Percentiles rank a stretch among this genome's conserved stretches.
phyloP scores from a whole-genome alignment of 1,140 invertebrate genomes.

The Maconellicoccus hirsutus region DNA sequence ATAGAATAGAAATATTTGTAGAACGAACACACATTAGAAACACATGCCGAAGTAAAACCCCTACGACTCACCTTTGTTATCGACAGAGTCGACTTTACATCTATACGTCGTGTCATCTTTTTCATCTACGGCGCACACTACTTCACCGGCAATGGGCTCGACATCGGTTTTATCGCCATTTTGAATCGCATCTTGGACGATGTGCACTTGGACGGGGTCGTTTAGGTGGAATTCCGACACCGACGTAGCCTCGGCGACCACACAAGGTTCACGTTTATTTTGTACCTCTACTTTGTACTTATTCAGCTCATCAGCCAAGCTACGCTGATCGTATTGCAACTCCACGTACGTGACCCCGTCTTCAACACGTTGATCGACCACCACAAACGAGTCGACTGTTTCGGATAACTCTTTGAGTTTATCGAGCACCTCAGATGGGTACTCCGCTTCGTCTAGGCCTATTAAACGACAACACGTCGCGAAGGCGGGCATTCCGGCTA shows the following conservation, averaged over 20 bases:
- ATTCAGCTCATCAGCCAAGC: neutral
- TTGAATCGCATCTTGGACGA: neutral
- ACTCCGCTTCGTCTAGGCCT: neutral
- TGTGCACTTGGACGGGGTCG: neutral
- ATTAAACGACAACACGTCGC: conserved; percentile 34
- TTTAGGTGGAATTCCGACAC: neutral
- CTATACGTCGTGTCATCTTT: neutral
- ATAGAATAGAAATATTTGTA: neutral
- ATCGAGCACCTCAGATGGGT: neutral
- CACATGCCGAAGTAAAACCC: neutral
- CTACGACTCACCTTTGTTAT: conserved; percentile 3
- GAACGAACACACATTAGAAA: neutral
- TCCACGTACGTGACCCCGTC: neutral
- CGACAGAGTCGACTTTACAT: neutral
- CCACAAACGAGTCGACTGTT: neutral
- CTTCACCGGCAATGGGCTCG: neutral
- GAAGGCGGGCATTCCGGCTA: conserved; percentile 33
- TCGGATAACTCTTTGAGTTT: neutral
- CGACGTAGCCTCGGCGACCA: neutral
- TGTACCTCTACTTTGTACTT: neutral
- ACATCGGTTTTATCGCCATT: neutral
- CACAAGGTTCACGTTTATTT: neutral
- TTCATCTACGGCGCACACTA: neutral
- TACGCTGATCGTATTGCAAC: neutral
- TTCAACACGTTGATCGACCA: neutral